Base-by-base conservation (phyloP, 2,113 vertebrate genomes). In the Etheostoma spectabile region DNA sequence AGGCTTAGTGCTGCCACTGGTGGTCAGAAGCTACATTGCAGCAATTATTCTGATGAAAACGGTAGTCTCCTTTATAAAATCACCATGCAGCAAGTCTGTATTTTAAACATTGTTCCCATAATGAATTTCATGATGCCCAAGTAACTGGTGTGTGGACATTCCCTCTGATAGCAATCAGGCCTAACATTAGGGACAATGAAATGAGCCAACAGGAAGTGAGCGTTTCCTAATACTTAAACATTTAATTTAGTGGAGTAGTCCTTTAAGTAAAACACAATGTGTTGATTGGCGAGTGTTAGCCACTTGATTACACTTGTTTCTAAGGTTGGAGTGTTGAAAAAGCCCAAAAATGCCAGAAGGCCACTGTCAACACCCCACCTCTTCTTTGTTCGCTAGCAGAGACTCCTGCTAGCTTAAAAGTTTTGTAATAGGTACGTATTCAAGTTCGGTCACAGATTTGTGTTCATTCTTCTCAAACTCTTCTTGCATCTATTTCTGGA, bases 401-500 rank as follows among this genome's bases (percentile, higher is more conserved):
- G 66, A 62, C 3, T 1, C 16, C 65, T 79, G 80, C 71, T 86
- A 76, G 63, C 51, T 85, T 79, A 46, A n/a, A 42, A 30, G 72
- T 78, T 78, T 63, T 79, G 38, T 53, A 70, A 73, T 18, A 4
- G 53, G 49, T 81, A 68, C 67, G 77, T 82, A 74, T 81, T 77
- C 38, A 55, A 59, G 33, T 38, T 69, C 2, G 76, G 57, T 77
- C 73, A n/a, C 15, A 79, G 67, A 62, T 80, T 35, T 77, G 42
- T 83, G 49, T 81, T 79, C 24, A 69, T 85, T 76, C 70, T 91
- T 79, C 72, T 89, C 73, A 73, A 53, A 79, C 16, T 51, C 80
- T 73, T 83, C 57, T 33, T 48, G 68, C 80, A 68, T 67, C 27
- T 72, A 69, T 79, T 61, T 51, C 38, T 81, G 76, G 71, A 79